phyloP scores from a whole-genome alignment of 1,140 invertebrate species.

The Ruditapes philippinarum region DNA sequence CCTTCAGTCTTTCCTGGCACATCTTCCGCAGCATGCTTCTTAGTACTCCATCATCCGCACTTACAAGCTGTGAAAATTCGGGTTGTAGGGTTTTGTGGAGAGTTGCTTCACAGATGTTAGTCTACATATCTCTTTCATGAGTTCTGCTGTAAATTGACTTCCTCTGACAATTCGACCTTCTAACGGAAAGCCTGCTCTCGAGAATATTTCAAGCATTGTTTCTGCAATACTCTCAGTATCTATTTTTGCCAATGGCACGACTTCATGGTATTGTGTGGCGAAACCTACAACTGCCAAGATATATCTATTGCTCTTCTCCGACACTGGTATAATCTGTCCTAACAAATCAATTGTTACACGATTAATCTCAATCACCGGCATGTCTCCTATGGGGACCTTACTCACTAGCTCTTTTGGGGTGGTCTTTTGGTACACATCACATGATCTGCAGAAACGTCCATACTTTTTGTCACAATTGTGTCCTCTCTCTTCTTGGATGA shows the following conservation, averaged over 20 bases:
- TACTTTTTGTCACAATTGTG: not conserved
- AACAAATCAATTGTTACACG: conserved; percentile 22
- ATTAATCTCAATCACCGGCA: conserved; percentile 55
- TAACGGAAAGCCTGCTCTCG: conserved; percentile 83
- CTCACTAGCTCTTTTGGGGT: conserved; percentile 15
- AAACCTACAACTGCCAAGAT: conserved; percentile 49
- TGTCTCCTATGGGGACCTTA: conserved; percentile 52
- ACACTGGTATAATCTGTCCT: not conserved
- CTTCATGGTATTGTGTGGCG: conserved; percentile 50
- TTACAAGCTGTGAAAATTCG: not conserved
- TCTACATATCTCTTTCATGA: not conserved
- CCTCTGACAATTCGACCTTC: conserved; percentile 42
- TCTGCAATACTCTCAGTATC: conserved; percentile 42
- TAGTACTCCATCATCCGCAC: not conserved
- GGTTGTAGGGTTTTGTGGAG: not conserved
- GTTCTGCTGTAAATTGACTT: not conserved
- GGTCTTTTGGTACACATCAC: conserved; percentile 56
- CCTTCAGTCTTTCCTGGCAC: not conserved
- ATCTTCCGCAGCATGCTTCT: not conserved
- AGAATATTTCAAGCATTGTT: conserved; percentile 76
- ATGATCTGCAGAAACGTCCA: conserved; percentile 30
- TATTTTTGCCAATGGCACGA: conserved; percentile 27
- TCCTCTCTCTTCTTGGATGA: no score
- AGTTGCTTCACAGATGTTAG: not conserved
- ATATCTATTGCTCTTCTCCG: conserved; percentile 41